These are phyloP conservation scores for Amblyornis subalaris DNA, from an alignment of 2,113 vertebrate genomes.

Conservation along the genomic window DNA sequence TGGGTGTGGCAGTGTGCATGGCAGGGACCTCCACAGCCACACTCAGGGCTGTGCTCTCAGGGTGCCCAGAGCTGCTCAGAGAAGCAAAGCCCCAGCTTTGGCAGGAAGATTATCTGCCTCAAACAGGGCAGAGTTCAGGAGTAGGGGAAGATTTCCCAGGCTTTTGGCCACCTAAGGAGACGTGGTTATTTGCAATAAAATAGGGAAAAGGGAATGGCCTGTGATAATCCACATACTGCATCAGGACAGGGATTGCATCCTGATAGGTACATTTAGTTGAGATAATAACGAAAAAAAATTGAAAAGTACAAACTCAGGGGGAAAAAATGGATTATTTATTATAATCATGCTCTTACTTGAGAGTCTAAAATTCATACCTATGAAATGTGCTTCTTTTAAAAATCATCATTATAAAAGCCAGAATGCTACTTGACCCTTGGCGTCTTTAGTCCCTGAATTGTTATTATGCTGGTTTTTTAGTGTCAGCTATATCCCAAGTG, in stretches of 20 bases:
- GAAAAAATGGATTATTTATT: rapidly evolving
- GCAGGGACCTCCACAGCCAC: rapidly evolving
- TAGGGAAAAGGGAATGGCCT: background rate
- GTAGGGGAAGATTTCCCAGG: background rate
- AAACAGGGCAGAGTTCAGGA: background rate
- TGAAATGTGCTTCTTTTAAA: background rate
- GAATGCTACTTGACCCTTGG: background rate
- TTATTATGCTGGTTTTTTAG: background rate
- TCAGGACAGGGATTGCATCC: background rate
- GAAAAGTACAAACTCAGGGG: background rate
- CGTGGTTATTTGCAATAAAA: background rate
- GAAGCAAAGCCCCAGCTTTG: background rate
- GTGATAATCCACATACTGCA: background rate
- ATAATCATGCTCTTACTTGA: background rate
- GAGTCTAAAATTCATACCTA: background rate
- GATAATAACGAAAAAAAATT: background rate
- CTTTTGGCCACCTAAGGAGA: background rate
- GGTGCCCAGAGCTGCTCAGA: background rate
- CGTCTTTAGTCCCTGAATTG: background rate
- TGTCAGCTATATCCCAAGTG: rapidly evolving
- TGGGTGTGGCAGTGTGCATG: rapidly evolving
- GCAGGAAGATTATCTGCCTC: background rate
- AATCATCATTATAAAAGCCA: background rate
- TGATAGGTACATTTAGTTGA: background rate
- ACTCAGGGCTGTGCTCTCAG: background rate